These are phyloP conservation scores for Axis porcinus DNA, from an alignment of 2,113 vertebrate genomes.

Conservation along the genomic window DNA sequence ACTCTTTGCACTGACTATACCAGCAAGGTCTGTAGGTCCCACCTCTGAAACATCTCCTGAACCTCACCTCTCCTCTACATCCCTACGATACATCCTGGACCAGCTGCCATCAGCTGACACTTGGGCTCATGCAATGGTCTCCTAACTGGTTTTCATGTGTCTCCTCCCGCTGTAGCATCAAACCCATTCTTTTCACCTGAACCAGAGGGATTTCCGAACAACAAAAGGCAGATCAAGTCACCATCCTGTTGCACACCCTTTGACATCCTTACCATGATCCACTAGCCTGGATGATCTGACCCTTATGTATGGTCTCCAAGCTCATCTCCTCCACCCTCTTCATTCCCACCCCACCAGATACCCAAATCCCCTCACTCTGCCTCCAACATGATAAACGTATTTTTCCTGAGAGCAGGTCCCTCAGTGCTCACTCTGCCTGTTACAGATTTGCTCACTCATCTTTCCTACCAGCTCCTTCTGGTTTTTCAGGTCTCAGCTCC, in stretches of 20 bases:
- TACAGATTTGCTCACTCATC: not conserved
- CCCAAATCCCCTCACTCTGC: not conserved
- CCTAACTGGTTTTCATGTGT: not conserved
- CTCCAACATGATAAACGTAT: not conserved
- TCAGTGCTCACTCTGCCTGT: not conserved
- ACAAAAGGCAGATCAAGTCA: not conserved
- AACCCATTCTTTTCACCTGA: not conserved
- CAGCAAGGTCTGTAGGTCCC: not conserved
- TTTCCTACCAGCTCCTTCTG: not conserved
- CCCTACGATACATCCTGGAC: not conserved
- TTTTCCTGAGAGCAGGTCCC: not conserved
- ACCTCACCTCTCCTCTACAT: not conserved
- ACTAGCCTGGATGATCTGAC: not conserved
- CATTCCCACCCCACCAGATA: not conserved
- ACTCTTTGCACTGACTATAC: accelerated
- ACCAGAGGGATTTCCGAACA: not conserved
- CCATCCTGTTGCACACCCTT: not conserved
- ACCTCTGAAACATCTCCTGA: not conserved
- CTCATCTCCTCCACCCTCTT: not conserved
- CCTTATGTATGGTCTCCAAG: not conserved
- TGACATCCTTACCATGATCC: not conserved
- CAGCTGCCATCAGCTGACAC: not conserved
- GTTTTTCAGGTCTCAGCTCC: not conserved
- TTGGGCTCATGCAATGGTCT: not conserved
- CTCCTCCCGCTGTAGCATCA: not conserved